Base-by-base conservation (phyloP, 2,888 invertebrate species). In the Chymomyza amoena region DNA sequence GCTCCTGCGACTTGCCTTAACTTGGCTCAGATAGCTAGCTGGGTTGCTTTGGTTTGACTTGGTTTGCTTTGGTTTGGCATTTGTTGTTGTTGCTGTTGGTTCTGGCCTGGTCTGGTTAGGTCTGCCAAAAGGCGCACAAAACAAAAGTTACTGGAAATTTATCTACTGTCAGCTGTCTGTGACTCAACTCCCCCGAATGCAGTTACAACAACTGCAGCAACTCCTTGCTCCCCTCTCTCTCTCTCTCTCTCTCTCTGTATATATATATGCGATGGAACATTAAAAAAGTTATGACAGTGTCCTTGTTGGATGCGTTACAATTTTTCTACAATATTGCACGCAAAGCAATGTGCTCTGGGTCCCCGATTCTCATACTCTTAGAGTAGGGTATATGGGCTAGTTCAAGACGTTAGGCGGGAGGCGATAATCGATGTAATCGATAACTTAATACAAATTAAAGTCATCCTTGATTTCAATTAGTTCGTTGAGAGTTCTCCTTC, bases 281-380 rank as follows among this genome's bases (percentile, higher is more conserved):
- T 86, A 81, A 78, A 82, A 84, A 86, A 84, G 84, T 85, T 84
- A 84, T 84, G 84, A 84, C 86, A 84, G 76, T 81, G 78, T 84
- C 84, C 85, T 84, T 84, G 82, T 80, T 84, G 85, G 72, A 80
- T 84, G 75, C 73, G 76, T 75, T 79, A 79, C 80, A 71, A 76
- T 82, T 74, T 66, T 72, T 65, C 69, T 64, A n/a, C 51, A 61
- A 28, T 62, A 64, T 52, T 45, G 54, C 25, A 36, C n/a, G 64
- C 20, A 62, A 25, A 4, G 16, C 56, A 25, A n/a, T 56, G 56
- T 20, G 56, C n/a, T 56, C 59, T 16, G 45, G 18, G 57, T 28
- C 57, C n/a, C 10, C 39, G 10, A 13, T 45, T 45, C 39, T 13
- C 0, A 45, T 45, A 13, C 39, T 13, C 39, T 45, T 45, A 13